A percentile compares a stretch with the other conserved stretches of the same genome.
Evolutionary conservation across 2,797 vertebrate genomes (phyloP).

Genomic region (Betta splendens): DNA sequence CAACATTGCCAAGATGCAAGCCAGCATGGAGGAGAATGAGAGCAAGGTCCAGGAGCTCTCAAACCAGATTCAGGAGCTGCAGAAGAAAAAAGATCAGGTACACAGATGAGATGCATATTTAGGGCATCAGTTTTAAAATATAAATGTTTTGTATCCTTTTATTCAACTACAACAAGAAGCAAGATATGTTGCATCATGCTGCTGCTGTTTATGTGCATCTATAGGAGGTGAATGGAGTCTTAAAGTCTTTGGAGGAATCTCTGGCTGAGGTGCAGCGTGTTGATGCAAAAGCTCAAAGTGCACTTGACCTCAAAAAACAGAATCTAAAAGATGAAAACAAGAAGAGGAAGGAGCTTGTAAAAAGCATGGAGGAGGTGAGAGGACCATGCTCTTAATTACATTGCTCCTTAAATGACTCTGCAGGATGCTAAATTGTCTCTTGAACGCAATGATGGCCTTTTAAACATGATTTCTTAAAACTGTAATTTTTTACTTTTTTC

Average conservation of each 20-base stretch:
- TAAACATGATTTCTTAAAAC: not conserved
- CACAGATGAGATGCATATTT: too few relatives aligned
- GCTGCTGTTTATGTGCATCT: not conserved
- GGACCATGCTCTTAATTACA: too few relatives aligned
- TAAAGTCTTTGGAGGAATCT: slow-evolving; percentile 84
- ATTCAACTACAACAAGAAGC: not conserved
- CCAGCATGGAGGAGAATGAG: slow-evolving; percentile 82
- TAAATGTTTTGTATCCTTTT: not conserved
- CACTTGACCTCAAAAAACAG: slow-evolving; percentile 90
- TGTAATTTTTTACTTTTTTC: not conserved
- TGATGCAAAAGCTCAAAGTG: slow-evolving; percentile 88
- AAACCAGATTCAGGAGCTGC: slow-evolving; percentile 85
- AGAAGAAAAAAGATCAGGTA: slow-evolving; percentile 89
- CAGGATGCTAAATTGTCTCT: not conserved
- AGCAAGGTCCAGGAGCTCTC: slow-evolving; percentile 82
- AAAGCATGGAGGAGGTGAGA: slow-evolving; percentile 89
- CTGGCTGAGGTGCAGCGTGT: slow-evolving; percentile 87
- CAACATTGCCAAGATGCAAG: slow-evolving; percentile 79
- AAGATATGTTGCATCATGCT: not conserved
- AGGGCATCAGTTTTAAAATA: not conserved
- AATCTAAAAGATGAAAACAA: slow-evolving; percentile 88
- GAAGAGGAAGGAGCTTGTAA: slow-evolving; percentile 86
- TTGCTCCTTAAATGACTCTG: not conserved
- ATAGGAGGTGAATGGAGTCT: slow-evolving; percentile 83
- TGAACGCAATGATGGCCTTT: not conserved